Evolutionary conservation across 2,113 vertebrate species (phyloP).

Genomic region (Sorex fumeus): DNA sequence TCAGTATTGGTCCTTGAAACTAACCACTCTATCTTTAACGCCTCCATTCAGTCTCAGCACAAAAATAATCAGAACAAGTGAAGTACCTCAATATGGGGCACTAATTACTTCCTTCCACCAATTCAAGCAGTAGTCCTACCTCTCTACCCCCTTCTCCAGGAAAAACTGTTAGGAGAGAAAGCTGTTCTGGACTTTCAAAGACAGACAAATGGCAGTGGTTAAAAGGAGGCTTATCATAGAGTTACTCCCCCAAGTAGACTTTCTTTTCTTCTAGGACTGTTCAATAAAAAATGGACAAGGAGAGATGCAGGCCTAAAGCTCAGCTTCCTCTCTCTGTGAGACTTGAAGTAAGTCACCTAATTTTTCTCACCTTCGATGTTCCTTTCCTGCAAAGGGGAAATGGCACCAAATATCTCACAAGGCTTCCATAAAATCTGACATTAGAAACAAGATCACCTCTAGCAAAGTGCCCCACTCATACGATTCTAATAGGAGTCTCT

Average conservation of each 20-base stretch:
- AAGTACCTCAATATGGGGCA: neutral
- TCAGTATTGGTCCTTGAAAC: too few species aligned
- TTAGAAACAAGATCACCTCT: too few species aligned
- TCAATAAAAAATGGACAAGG: neutral
- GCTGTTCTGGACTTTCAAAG: neutral
- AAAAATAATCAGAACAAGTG: too few species aligned
- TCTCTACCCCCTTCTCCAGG: neutral
- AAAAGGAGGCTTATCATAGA: neutral
- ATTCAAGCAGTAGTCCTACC: neutral
- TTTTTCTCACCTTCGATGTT: constrained; percentile 2
- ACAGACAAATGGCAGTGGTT: neutral
- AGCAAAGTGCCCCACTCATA: too few species aligned
- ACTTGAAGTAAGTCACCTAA: constrained; percentile 12
- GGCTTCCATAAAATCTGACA: constrained; percentile 15
- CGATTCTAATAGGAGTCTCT: neutral
- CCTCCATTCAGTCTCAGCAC: too few species aligned
- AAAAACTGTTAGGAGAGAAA: neutral
- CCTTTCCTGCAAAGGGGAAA: constrained; percentile 32
- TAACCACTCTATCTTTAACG: too few species aligned
- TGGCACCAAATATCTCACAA: neutral
- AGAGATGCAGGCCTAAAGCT: neutral
- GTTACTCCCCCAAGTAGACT: neutral
- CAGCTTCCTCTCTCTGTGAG: constrained; percentile 1
- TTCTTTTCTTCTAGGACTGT: constrained; percentile 31
- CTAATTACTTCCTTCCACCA: neutral